Evolutionary conservation across 2,797 vertebrate genomes (phyloP).

Genomic region (Acestrorhynchus altus): DNA sequence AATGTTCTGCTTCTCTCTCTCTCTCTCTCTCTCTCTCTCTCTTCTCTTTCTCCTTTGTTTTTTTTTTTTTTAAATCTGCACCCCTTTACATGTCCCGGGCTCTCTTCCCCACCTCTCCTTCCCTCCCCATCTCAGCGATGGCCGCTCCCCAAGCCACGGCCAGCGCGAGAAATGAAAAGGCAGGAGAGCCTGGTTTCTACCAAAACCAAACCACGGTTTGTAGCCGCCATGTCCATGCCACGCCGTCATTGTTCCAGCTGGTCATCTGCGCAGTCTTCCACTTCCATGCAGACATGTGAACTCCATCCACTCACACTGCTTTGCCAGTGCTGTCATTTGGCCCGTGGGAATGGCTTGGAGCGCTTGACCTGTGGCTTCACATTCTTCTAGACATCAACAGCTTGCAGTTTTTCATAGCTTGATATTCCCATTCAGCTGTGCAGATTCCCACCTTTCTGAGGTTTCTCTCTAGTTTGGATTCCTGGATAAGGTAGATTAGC

Average conservation of each 20-base stretch:
- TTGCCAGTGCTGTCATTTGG: slow-evolving; percentile 56
- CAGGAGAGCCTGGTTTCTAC: slow-evolving; percentile 98
- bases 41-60: slow-evolving; percentile 74
- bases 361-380: slow-evolving; percentile 51
- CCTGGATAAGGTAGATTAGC: no score
- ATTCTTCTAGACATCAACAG: not conserved
- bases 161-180: slow-evolving; percentile 99
- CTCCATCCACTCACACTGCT: slow-evolving; percentile 83
- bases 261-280: slow-evolving; percentile 85
- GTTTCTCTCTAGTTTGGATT: not conserved
- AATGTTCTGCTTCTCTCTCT: slow-evolving; percentile 91
- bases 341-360: slow-evolving; percentile 53
- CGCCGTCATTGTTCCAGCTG: slow-evolving; percentile 89
- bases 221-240: slow-evolving; percentile 83
- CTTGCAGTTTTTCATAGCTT: not conserved
- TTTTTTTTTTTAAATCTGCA: slow-evolving; percentile 75
- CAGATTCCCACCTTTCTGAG: not conserved
- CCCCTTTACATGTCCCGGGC: slow-evolving; percentile 53
- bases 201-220: slow-evolving; percentile 99
- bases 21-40: slow-evolving; percentile 78
- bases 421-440: not conserved
- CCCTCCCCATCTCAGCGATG: slow-evolving; percentile 95
- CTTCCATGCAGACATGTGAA: slow-evolving; percentile 85
- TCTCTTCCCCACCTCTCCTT: slow-evolving; percentile 83
- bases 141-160: slow-evolving; percentile 97